Percentiles rank a stretch among this genome's conserved stretches.
phyloP scores from a whole-genome alignment of 2,113 vertebrate species.

The Leptobrachium leishanense region DNA sequence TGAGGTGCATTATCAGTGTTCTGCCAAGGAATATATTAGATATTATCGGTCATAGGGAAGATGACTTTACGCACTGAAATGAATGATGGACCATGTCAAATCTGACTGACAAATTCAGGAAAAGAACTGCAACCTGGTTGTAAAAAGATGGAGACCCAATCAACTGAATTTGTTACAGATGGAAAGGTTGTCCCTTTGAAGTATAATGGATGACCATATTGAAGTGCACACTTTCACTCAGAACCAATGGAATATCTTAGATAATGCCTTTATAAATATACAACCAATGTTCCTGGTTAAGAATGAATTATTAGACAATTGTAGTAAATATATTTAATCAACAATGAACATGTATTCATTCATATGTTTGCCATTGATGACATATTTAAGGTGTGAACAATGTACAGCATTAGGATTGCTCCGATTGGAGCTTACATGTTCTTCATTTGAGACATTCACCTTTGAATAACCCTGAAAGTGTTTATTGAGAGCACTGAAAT shows the following conservation, averaged over 20 bases:
- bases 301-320: background rate
- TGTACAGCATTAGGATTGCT: no score
- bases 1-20: no score
- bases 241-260: background rate
- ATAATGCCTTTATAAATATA: background rate
- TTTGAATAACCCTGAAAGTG: no score
- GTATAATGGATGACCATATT: background rate
- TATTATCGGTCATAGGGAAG: background rate
- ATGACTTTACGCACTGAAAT: background rate
- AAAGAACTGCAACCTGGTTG: background rate
- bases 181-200: background rate
- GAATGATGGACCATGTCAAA: constrained; percentile 1
- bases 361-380: background rate
- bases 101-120: background rate
- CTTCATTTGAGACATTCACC: no score
- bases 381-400: no score
- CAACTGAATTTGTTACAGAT: constrained; percentile 1
- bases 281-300: background rate
- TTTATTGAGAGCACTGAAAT: no score
- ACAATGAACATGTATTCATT: background rate
- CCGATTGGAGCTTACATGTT: no score
- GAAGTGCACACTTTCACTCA: background rate
- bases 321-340: background rate
- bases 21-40: background rate
- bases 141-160: background rate